Evolutionary conservation across 2,113 vertebrate genomes (phyloP), one percentile per base, ranked within the genome.

Genomic region (Pluvialis apricaria): DNA sequence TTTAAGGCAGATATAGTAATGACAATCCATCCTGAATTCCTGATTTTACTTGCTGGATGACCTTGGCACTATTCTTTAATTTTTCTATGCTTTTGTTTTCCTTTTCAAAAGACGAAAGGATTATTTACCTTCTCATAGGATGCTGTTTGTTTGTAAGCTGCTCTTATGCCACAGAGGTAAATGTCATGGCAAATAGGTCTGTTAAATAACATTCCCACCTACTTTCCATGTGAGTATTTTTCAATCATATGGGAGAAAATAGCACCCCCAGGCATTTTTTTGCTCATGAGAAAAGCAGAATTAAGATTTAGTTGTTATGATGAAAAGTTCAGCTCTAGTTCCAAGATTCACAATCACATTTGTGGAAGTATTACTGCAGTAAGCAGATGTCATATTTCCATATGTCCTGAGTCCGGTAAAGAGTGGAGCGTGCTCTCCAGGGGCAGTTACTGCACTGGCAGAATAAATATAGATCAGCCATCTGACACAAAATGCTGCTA

Each of bases 331-430:
- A 82, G 36, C 70, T 62, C 70, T 73, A 21, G 45, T 58, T 95
- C 54, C 71, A 94, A 91, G 66, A 92, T n/a, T 90, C 73, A 58
- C 65, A 92, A 87, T 66, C 58, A 51, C 40, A 91, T 95, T 85
- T 94, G 20, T 76, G 62, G 19, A 80, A 90, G 5, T 61, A 82
- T n/a, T 77, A 87, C 21, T 86, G 81, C 89, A 82, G 78, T 66
- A 94, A 94, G 83, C 92, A 96, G 73, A 88, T 78, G 76, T 83
- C 52, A 34, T 78, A 81, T 92, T 93, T 94, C 88, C 69, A 45
- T 87, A 88, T 22, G 69, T 76, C 86, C 73, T 38, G 81, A 94
- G 52, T 64, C 86, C 95, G 92, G 88, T 94, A 61, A 84, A 78
- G 91, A 91, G 58, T 3, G 31, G 15, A 80, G 45, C 4, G 3